Evolutionary conservation across 2,888 invertebrate genomes (phyloP), one percentile per base, ranked within the genome.

Genomic region (Masnerella sp.): DNA sequence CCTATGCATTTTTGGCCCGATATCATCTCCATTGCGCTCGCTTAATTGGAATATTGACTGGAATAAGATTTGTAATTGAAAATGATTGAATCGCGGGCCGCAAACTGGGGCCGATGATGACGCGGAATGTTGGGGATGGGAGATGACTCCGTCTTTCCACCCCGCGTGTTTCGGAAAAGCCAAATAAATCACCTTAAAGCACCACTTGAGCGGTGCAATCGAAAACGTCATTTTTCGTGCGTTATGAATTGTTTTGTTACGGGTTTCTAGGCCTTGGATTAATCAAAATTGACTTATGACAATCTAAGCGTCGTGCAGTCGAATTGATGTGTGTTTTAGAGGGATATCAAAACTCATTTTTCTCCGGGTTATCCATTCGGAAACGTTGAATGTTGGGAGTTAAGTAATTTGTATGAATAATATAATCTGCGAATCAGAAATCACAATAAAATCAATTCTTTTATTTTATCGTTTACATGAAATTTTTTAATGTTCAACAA

Each of bases 141-240:
- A 28, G 30, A 67, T 58, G 67, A 56, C 56, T 42, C 38, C 56
- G 32, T 65, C 8, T 28, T 65, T 65, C 17, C 25, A 17, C 25
- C 18, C 28, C 36, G 25, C 20, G 2, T 4, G 20, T 9, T 67
- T 58, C 14, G 8, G 22, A 9, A 40, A 49, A 49, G 30, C 17
- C 32, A 49, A 40, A 67, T 67, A 47, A 47, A 67, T 67, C 67
- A 58, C 22, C 20, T 17, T 34, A 42, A 67, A 56, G 40, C 22
- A 18, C 58, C 42, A 32, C 58, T 67, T 67, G 49, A 25, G 25
- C 4, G 9, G 25, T 36, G 30, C 58, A 58, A 67, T 67, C n/a
- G 20, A 28, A 18, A 42, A 25, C 9, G 25, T 42, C 67, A 67
- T 49, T 58, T 67, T 65, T 65, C 25, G 20, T 65, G 45, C 14